phyloP scores from a whole-genome alignment of 2,797 vertebrate genomes.

The Phataginus tricuspis region DNA sequence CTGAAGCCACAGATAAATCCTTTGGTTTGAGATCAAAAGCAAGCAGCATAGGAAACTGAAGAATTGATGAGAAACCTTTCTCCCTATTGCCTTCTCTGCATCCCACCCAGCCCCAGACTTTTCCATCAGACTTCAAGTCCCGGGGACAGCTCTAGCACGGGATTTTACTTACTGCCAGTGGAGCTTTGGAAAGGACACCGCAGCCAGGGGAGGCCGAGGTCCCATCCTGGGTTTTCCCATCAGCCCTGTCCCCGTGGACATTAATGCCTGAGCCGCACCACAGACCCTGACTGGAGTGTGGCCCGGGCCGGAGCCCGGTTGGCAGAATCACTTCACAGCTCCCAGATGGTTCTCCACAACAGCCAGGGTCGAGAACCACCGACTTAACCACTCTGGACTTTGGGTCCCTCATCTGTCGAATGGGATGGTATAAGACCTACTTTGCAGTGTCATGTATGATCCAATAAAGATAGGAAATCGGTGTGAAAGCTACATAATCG shows the following conservation, averaged over 20 bases:
- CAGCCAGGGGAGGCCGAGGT: background rate
- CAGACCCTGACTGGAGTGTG: background rate
- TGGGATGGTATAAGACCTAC: background rate
- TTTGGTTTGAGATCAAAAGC: constrained; percentile 82
- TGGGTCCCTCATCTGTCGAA: background rate
- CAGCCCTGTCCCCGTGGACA: too few species aligned
- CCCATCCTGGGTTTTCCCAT: background rate
- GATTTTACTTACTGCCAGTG: background rate
- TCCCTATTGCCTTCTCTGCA: background rate
- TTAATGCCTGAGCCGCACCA: background rate
- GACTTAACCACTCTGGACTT: background rate
- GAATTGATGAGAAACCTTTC: constrained; percentile 71
- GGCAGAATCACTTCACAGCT: background rate
- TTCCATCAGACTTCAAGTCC: background rate
- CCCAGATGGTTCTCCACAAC: background rate
- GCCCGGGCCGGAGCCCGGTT: background rate
- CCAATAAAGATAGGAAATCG: background rate
- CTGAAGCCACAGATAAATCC: constrained; percentile 74
- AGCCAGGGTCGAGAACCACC: background rate
- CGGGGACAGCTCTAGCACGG: background rate
- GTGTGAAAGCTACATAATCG: background rate
- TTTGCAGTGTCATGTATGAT: background rate
- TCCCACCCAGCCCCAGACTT: background rate
- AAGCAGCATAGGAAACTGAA: constrained; percentile 73
- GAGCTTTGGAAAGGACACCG: background rate